Conservation (phyloP, 2,113 vertebrate species). For the Genyomyrus donnyi region DNA sequence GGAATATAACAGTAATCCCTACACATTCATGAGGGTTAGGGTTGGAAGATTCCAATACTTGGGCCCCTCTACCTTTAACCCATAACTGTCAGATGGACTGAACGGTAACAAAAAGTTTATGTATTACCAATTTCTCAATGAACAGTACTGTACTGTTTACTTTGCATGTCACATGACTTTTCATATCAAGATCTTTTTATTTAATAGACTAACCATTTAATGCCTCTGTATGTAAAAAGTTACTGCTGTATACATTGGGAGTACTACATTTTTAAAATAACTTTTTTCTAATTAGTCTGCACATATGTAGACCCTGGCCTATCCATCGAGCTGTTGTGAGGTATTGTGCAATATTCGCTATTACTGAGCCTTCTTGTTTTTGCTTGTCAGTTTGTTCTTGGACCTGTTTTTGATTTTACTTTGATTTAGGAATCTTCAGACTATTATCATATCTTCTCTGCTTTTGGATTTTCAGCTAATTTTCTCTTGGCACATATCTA, state of each 20-base stretch:
- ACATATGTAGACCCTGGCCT: background rate
- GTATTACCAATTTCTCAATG: background rate
- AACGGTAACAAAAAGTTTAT: background rate
- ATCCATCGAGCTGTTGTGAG: background rate
- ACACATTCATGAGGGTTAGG: background rate
- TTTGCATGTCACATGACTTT: background rate
- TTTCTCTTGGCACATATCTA: background rate
- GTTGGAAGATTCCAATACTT: background rate
- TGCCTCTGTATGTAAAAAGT: background rate
- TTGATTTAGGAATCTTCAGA: background rate
- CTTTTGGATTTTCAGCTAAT: background rate
- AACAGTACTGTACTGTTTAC: background rate
- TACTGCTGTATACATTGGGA: background rate
- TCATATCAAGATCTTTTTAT: background rate
- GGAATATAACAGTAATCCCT: background rate
- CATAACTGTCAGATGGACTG: background rate
- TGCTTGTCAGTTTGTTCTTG: background rate
- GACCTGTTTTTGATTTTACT: background rate
- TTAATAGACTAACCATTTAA: background rate
- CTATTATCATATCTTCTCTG: background rate
- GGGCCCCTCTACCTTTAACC: background rate
- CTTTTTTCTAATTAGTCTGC: background rate
- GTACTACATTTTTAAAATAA: background rate
- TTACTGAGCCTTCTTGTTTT: background rate
- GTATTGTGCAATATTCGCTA: background rate